These are phyloP conservation scores for Callyntrura sp. DNA, from an alignment of 2,888 invertebrate genomes.

Conservation along the genomic window DNA sequence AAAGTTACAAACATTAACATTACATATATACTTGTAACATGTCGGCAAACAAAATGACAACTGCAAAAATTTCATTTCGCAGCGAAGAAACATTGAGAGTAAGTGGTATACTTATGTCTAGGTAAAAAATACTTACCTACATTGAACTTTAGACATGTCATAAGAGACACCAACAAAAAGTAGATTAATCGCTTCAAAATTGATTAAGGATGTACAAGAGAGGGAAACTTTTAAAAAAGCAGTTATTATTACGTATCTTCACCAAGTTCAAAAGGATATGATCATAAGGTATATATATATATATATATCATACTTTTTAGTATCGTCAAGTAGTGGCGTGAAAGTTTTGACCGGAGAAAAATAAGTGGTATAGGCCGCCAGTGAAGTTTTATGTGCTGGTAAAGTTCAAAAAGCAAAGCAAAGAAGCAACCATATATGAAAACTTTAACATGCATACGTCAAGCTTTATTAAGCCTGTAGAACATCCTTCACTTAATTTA, in stretches of 20 bases:
- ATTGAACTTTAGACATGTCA: no score
- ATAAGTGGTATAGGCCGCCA: neutral
- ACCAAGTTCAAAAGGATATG: slow-evolving; percentile 18
- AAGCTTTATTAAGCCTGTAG: slow-evolving; percentile 57
- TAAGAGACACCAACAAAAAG: neutral
- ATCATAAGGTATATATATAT: neutral
- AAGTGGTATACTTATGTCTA: neutral
- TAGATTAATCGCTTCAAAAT: neutral
- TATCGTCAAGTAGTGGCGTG: neutral
- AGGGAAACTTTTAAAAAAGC: neutral
- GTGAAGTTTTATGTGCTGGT: neutral
- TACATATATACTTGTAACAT: neutral
- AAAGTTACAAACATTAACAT: neutral
- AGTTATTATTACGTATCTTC: neutral
- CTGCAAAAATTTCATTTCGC: no score
- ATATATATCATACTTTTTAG: neutral
- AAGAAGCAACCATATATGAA: neutral
- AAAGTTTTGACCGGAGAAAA: neutral
- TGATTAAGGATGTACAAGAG: neutral
- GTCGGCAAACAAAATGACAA: slow-evolving; percentile 25
- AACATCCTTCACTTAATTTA: neutral
- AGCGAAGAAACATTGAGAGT: neutral
- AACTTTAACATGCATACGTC: neutral
- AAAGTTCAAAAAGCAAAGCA: neutral
- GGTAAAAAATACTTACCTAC: neutral